Conservation (phyloP, 2,888 invertebrate genomes). For the Rhagium mordax region DNA sequence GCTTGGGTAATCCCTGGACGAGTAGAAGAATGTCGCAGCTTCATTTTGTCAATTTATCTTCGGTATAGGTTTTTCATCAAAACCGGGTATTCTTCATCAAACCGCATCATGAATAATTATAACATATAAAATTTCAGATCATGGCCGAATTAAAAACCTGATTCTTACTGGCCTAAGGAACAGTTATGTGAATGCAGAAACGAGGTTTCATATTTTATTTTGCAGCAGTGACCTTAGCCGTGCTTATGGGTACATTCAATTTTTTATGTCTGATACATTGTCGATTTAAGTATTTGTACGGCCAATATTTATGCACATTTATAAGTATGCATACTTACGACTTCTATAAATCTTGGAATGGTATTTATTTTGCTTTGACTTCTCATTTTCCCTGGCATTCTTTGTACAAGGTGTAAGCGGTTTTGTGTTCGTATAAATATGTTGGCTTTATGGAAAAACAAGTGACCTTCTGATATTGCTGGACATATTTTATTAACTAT, state of each 20-base stretch:
- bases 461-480: slow-evolving; percentile 5
- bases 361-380: slow-evolving; percentile 20
- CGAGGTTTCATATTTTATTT: slow-evolving; percentile 37
- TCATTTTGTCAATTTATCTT: no score
- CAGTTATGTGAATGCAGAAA: slow-evolving; percentile 38
- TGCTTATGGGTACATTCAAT: slow-evolving; percentile 40
- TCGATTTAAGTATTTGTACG: slow-evolving; percentile 46
- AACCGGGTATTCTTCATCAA: background rate
- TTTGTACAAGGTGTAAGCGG: slow-evolving; percentile 4
- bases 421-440: slow-evolving; percentile 5
- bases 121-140: slow-evolving; percentile 15
- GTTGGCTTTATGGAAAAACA: slow-evolving; percentile 1
- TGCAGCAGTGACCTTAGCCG: slow-evolving; percentile 46
- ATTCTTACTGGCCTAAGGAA: slow-evolving; percentile 23
- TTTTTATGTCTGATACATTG: slow-evolving; percentile 51
- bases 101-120: background rate
- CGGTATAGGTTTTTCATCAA: background rate
- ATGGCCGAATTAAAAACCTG: slow-evolving; percentile 34
- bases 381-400: slow-evolving; percentile 2
- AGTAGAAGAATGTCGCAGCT: no score
- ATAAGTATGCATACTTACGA: slow-evolving; percentile 37
- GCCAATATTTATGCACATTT: slow-evolving; percentile 50
- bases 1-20: no score
- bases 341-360: slow-evolving; percentile 25
- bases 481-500: background rate